Evolutionary conservation across 2,113 vertebrate genomes (phyloP).

Genomic region (Chinchilla lanigera): DNA sequence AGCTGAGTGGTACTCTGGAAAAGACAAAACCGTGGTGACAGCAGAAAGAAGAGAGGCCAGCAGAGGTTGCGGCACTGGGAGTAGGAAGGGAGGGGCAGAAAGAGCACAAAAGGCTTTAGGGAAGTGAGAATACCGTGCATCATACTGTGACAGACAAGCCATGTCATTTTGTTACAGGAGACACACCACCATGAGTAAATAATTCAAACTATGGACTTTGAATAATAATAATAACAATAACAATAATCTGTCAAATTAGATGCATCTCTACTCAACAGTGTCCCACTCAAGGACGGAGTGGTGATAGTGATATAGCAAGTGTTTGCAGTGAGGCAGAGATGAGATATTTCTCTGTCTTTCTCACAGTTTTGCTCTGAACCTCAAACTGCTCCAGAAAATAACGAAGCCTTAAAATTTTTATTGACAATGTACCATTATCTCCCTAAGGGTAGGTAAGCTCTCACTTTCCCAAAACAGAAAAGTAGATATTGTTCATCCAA

Average conservation of each 20-base stretch:
- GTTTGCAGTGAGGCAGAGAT: accelerated
- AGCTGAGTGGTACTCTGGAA: neutral
- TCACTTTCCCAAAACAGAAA: neutral
- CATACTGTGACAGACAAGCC: neutral
- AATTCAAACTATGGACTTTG: neutral
- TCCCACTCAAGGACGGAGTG: too few relatives aligned
- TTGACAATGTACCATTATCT: neutral
- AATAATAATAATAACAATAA: neutral
- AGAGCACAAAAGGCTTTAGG: neutral
- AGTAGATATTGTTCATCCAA: neutral
- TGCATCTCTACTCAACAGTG: too few relatives aligned
- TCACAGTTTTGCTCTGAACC: neutral
- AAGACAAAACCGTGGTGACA: neutral
- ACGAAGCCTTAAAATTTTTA: neutral
- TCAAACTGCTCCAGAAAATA: neutral
- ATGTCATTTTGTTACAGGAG: accelerated
- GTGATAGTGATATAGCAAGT: accelerated
- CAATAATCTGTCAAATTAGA: neutral
- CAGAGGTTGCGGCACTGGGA: neutral
- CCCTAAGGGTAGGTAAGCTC: neutral
- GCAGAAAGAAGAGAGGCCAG: neutral
- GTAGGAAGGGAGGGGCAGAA: accelerated
- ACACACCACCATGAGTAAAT: accelerated
- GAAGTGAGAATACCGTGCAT: neutral
- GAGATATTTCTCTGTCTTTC: neutral